These are phyloP conservation scores for Latrodectus elegans DNA, from an alignment of 2,888 invertebrate genomes.

Conservation along the genomic window DNA sequence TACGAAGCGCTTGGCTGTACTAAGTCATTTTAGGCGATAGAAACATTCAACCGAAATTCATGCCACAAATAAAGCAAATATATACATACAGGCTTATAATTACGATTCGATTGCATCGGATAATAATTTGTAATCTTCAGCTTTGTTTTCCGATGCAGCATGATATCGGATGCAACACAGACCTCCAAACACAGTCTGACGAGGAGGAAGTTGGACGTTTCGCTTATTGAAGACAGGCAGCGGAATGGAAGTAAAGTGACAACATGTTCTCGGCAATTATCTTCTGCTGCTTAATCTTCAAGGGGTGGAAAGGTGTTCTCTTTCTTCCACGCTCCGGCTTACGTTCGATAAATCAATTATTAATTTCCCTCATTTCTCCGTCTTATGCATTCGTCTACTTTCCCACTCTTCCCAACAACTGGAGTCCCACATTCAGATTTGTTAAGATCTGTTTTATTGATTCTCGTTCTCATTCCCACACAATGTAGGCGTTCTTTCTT, in stretches of 20 bases:
- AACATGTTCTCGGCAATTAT: slow-evolving; percentile 47
- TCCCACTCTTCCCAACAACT: no score
- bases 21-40: no score
- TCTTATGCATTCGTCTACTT: not conserved
- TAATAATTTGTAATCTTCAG: no score
- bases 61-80: no score
- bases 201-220: not conserved
- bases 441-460: no score
- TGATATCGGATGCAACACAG: slow-evolving; percentile 24
- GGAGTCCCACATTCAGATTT: no score
- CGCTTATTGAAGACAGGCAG: slow-evolving; percentile 6
- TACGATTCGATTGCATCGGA: no score
- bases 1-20: no score
- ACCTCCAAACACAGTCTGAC: not conserved
- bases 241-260: slow-evolving; percentile 31
- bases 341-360: slow-evolving; percentile 59
- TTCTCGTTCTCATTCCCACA: no score
- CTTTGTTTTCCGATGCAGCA: slow-evolving; percentile 9
- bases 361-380: slow-evolving; percentile 19
- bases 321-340: slow-evolving; percentile 11
- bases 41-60: no score
- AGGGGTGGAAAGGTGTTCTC: slow-evolving; percentile 20
- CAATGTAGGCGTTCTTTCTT: no score
- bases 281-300: slow-evolving; percentile 36
- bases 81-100: no score